Conservation (phyloP, 2,888 invertebrate genomes). For the Tubulanus polymorphus region DNA sequence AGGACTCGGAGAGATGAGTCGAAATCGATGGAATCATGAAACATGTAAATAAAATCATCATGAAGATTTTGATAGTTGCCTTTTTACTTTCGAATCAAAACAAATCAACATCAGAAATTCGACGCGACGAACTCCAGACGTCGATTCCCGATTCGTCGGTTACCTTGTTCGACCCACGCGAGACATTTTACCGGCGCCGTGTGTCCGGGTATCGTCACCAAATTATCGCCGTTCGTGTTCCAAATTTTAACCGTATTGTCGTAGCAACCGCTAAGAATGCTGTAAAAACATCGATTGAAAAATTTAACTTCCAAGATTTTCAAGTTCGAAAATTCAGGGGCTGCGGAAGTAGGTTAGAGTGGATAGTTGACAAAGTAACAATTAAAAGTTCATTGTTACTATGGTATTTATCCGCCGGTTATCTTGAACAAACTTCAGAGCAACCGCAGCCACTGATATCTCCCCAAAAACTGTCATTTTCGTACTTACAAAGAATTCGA, state of each 20-base stretch:
- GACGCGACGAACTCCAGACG: too few relatives aligned
- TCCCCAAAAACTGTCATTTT: background rate
- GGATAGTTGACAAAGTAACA: too few relatives aligned
- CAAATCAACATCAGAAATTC: too few relatives aligned
- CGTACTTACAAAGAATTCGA: conserved; percentile 30
- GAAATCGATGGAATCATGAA: too few relatives aligned
- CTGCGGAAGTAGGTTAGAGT: background rate
- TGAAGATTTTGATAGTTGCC: too few relatives aligned
- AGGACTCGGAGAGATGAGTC: too few relatives aligned
- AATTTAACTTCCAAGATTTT: too few relatives aligned
- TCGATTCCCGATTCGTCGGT: background rate
- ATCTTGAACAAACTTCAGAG: too few relatives aligned
- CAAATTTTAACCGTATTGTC: conserved; percentile 89
- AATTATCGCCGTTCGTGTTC: conserved; percentile 79
- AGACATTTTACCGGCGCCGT: conserved; percentile 83
- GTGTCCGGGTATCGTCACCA: conserved; percentile 80
- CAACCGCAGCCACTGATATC: background rate
- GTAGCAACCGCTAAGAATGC: conserved; percentile 89
- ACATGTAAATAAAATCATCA: background rate
- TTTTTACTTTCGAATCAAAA: too few relatives aligned
- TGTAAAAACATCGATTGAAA: conserved; percentile 52
- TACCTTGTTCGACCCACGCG: conserved; percentile 68
- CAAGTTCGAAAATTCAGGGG: too few relatives aligned
- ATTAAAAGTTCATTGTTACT: too few relatives aligned
- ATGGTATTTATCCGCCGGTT: too few relatives aligned